Base-by-base conservation (phyloP, 1,140 invertebrate species). In the Brachionus koreanus region DNA sequence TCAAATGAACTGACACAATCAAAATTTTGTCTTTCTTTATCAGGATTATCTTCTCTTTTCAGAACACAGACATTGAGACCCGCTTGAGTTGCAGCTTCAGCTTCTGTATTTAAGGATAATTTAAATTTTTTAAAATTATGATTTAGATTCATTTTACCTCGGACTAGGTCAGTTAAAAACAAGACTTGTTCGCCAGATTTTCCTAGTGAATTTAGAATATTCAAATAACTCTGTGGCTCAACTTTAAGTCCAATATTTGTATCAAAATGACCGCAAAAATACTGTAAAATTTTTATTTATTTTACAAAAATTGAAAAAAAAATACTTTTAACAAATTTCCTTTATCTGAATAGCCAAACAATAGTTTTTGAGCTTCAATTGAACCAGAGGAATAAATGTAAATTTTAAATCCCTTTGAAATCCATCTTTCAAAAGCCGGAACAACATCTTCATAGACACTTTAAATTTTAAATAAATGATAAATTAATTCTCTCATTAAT, bases 351-450 rank as follows among this genome's bases (percentile, higher is more conserved):
- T 96, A 88, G 0, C 90, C 89, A 87, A 97, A 96, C 3, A 97
- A 89, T 9, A 96, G 89, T 86, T 95, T 94, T 88, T 98, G 96
- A 42, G 95, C 93, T 85, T 93, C 92, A 0, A 95, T 91, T 84
- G 94, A 96, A 61, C 95, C 96, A 74, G 95, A 96, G 0, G 95
- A 97, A 86, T 95, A 98, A 67, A 97, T 92, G 85, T 93, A 95
- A 42, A 97, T 88, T 84, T 91, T 91, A 79, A 92, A 92, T 6
- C 91, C 92, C 65, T 89, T 85, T 0, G 89, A 86, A 13, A 87
- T 88, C 92, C 95, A 94, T 82, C 90, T 87, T 85, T 93, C 89
- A 46, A 98, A 89, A 12, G 92, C 91, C 77, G 89, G 89, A 2
- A 90, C 88, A 1, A 96, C 94, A 89, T 98, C 95, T 25, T 93